Evolutionary conservation across 1,140 invertebrate species (phyloP), one percentile per base, ranked within the genome.

Genomic region (Battus philenor): DNA sequence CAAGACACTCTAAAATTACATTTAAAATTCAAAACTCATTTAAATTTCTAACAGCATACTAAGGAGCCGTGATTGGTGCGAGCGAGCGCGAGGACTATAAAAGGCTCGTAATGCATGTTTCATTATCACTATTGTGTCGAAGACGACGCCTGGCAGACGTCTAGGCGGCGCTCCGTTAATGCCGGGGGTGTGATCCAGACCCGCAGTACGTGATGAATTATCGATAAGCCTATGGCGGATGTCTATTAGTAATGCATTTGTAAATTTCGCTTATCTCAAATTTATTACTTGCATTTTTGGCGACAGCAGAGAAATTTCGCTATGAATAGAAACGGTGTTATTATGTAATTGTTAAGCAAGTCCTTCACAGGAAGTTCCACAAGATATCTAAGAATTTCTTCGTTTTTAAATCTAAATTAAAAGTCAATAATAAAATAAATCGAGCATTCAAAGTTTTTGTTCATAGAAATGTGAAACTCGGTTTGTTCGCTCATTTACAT

Each of bases 81-180:
- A 22, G 50, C 31, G 44, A 38, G 61, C 44, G 59, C 58, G 63
- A 64, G 64, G 20, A 56, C 50, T 54, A 65, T 47, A 63, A 76
- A 61, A 61, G 59, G 31, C 53, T 38, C 45, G 63, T 60, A 65
- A 69, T 76, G 61, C 63, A 76, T 71, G 65, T 69, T 76, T 76
- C 59, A 76, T 76, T 68, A 72, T 50, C 65, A 76, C 58, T 71
- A 76, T 73, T 76, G 69, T 73, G 61, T 55, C 34, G 53, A 33
- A 39, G 17, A 49, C 20, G 60, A 48, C 53, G 52, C 46, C 54
- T 53, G 11, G 59, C 44, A 62, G 62, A 63, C 65, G 60, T 68
- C 65, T 65, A 26, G 59, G 54, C 52, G 57, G 50, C 54, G 45
- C 56, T 64, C 66, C 55, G 64, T 62, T 56, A 50, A 31, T 54